phyloP scores from a whole-genome alignment of 2,797 vertebrate genomes.

The Coregonus suidteri region DNA sequence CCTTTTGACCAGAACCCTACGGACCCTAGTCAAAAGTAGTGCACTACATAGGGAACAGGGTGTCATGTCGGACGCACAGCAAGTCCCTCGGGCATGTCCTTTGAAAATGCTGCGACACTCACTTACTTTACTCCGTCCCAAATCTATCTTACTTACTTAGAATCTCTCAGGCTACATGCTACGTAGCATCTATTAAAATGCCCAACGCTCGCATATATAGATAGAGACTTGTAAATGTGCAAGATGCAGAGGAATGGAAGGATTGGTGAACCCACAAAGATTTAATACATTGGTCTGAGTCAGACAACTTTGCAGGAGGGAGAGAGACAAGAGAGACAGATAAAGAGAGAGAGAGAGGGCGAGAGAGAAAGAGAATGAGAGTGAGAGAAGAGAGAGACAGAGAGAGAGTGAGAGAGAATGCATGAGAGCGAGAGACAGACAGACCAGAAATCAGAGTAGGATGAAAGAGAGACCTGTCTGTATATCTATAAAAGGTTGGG shows the following conservation, averaged over 20 bases:
- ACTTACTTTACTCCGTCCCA: neutral
- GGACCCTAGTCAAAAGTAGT: too few relatives aligned
- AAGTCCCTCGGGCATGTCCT: neutral
- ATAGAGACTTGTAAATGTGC: neutral
- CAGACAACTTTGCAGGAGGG: neutral
- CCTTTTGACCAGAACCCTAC: too few relatives aligned
- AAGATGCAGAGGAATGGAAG: neutral
- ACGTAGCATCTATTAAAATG: neutral
- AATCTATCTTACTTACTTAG: neutral
- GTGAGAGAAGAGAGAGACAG: neutral
- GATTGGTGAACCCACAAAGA: neutral
- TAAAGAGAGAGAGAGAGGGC: neutral
- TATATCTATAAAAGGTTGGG: conserved; percentile 8
- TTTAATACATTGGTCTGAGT: neutral
- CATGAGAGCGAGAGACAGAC: neutral
- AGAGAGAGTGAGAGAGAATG: neutral
- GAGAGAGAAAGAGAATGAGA: too few relatives aligned
- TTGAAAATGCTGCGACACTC: conserved; percentile 1
- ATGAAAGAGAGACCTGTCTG: conserved; percentile 15
- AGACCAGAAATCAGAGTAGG: neutral
- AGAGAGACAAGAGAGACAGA: neutral
- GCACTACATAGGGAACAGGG: too few relatives aligned
- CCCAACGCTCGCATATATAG: neutral
- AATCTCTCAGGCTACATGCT: neutral
- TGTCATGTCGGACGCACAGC: neutral